Conservation (phyloP, 2,888 invertebrate species). For the Notodonta ziczac region DNA sequence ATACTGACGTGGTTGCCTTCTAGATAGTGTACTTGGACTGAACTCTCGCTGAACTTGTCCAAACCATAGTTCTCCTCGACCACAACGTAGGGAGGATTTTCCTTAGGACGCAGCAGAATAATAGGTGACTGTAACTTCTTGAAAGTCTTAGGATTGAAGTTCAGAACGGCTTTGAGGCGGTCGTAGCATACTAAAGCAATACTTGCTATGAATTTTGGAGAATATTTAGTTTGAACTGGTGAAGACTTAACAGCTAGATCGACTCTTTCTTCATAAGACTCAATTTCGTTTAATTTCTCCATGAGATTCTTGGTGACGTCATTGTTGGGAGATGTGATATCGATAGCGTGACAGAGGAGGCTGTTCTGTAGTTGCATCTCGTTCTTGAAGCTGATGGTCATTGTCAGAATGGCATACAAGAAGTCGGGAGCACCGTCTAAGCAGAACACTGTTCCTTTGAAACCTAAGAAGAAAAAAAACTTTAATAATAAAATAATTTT, state of each 20-base stretch:
- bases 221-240: constrained; percentile 69
- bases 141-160: constrained; percentile 71
- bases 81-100: constrained; percentile 75
- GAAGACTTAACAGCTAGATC: constrained; percentile 67
- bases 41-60: constrained; percentile 82
- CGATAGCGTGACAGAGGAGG: constrained; percentile 83
- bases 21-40: constrained; percentile 85
- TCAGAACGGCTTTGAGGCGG: constrained; percentile 81
- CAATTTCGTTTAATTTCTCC: constrained; percentile 77
- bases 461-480: constrained; percentile 51
- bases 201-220: constrained; percentile 55
- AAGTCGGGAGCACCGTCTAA: constrained; percentile 93
- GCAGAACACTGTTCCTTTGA: constrained; percentile 86
- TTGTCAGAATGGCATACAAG: constrained; percentile 82
- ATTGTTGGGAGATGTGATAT: constrained; percentile 72
- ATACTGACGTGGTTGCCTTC: constrained; percentile 90
- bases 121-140: constrained; percentile 84
- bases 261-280: constrained; percentile 85
- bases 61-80: constrained; percentile 88
- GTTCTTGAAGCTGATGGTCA: constrained; percentile 71
- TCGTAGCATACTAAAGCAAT: constrained; percentile 67
- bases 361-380: constrained; percentile 83
- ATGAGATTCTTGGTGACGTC: constrained; percentile 63
- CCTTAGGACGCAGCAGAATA: constrained; percentile 86
- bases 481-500: background rate